Evolutionary conservation across 2,888 invertebrate genomes (phyloP).

Genomic region (Clitarchus hookeri): DNA sequence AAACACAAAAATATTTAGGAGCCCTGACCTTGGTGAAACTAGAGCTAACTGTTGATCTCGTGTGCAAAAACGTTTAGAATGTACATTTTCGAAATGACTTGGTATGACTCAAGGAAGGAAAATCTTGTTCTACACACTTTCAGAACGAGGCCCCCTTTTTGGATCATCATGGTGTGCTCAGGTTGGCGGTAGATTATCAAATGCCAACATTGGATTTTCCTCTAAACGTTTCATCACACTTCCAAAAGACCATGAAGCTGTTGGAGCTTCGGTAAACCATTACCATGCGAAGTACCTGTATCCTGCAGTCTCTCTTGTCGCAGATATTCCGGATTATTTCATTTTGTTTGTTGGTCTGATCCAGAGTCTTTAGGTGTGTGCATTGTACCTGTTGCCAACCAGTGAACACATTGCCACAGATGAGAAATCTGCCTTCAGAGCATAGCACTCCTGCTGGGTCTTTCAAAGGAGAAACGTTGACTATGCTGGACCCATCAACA

Average conservation of each 20-base stretch:
- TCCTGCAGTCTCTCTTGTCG: not conserved
- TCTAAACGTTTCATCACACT: not conserved
- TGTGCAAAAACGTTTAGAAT: not conserved
- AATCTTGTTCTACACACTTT: not conserved
- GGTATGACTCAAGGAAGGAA: not conserved
- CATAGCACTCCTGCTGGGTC: not conserved
- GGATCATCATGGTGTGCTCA: not conserved
- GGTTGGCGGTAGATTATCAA: not conserved
- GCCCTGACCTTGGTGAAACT: not conserved
- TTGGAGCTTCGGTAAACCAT: not conserved
- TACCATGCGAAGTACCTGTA: not conserved
- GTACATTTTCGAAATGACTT: not conserved
- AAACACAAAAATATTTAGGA: too few relatives aligned
- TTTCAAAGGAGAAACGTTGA: not conserved
- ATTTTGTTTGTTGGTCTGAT: not conserved
- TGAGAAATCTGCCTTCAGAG: not conserved
- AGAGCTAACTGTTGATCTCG: not conserved
- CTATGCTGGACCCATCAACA: not conserved
- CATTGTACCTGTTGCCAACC: not conserved
- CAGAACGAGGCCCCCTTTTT: not conserved
- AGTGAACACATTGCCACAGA: not conserved
- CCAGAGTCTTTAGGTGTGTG: not conserved
- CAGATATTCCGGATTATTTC: not conserved
- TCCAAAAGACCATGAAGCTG: not conserved
- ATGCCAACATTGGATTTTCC: not conserved